A percentile compares a stretch with the other conserved stretches of the same genome.
phyloP scores from a whole-genome alignment of 2,113 vertebrate species.

The Lethenteron camtschaticum region DNA sequence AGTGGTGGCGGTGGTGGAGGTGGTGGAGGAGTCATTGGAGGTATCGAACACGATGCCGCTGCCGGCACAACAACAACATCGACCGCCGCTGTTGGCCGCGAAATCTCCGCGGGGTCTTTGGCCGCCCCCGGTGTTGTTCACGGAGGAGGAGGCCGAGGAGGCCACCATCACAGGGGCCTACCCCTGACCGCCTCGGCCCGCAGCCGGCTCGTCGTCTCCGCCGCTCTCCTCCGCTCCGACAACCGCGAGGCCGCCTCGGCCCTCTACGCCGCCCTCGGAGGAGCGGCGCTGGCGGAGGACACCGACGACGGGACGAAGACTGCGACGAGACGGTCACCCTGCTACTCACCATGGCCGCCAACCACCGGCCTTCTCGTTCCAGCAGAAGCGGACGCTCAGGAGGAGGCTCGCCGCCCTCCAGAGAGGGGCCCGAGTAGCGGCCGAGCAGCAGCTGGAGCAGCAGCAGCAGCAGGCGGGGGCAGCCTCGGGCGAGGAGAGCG shows the following conservation, averaged over 20 bases:
- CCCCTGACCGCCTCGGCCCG: constrained; percentile 19
- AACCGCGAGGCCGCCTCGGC: constrained; percentile 71
- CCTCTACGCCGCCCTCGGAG: constrained; percentile 48
- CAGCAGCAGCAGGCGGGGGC: neutral
- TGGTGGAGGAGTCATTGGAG: too few species aligned
- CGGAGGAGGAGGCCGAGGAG: too few species aligned
- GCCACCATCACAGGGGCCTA: too few species aligned
- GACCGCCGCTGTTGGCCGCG: too few species aligned
- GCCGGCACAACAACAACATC: too few species aligned
- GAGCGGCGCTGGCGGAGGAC: constrained; percentile 9
- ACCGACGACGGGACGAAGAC: constrained; percentile 14
- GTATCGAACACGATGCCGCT: too few species aligned
- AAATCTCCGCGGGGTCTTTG: too few species aligned
- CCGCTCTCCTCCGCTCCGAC: constrained; percentile 71
- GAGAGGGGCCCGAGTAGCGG: constrained; percentile 22
- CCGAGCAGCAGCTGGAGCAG: constrained; percentile 12
- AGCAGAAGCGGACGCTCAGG: constrained; percentile 61
- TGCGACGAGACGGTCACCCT: constrained; percentile 47
- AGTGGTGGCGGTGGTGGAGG: too few species aligned
- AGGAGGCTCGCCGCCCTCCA: constrained; percentile 47
- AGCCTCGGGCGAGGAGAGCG: too few species aligned
- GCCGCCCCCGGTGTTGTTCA: too few species aligned
- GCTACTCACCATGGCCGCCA: constrained; percentile 80
- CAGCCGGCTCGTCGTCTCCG: constrained; percentile 64
- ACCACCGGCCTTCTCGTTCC: constrained; percentile 85